These are phyloP conservation scores for Boulengeromyrus knoepffleri DNA, from an alignment of 2,113 vertebrate genomes.

Conservation along the genomic window DNA sequence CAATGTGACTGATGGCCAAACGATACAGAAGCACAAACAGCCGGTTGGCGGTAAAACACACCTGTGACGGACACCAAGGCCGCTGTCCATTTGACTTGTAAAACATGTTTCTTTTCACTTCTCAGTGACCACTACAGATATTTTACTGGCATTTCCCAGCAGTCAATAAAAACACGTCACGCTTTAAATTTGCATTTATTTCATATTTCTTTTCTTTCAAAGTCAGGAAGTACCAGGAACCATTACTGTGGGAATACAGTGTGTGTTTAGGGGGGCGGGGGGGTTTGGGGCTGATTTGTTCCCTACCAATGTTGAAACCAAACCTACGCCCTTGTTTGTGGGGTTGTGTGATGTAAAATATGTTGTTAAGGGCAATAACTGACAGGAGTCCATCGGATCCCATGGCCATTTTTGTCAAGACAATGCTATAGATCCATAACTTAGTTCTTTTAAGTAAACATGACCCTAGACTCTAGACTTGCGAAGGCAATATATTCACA, in stretches of 20 bases:
- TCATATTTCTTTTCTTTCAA: not conserved
- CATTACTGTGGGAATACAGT: not conserved
- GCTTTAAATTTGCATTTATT: not conserved
- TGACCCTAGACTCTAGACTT: constrained; percentile 34
- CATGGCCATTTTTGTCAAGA: constrained; percentile 24
- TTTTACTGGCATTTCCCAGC: not conserved
- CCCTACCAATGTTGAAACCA: not conserved
- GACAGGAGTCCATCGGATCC: constrained; percentile 24
- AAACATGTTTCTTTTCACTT: not conserved
- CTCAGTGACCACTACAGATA: not conserved
- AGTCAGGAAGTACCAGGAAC: not conserved
- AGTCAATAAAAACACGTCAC: not conserved
- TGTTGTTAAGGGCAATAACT: not conserved
- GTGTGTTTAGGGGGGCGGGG: not conserved
- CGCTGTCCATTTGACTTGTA: not conserved
- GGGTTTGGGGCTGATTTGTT: not conserved
- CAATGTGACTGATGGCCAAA: not conserved
- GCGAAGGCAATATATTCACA: constrained; percentile 33
- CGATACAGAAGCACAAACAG: not conserved
- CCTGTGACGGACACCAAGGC: not conserved
- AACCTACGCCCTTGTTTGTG: not conserved
- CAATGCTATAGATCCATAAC: constrained; percentile 52
- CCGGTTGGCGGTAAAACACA: not conserved
- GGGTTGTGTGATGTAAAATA: not conserved
- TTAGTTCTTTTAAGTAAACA: constrained; percentile 61